Evolutionary conservation across 2,888 invertebrate species (phyloP), one percentile per base, ranked within the genome.

Genomic region (Catocala fraxini): DNA sequence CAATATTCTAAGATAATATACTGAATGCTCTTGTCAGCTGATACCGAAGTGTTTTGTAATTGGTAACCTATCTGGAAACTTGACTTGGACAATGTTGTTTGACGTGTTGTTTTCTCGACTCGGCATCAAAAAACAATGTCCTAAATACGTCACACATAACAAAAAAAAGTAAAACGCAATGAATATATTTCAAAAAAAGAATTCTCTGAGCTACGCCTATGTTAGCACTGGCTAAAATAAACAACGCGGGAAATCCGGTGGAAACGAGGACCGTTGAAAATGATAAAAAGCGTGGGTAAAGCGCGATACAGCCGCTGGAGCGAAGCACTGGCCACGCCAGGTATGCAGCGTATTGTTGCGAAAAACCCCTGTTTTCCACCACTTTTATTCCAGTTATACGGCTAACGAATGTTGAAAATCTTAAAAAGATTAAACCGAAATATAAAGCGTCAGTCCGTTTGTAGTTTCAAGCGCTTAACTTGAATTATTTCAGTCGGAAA

Each of bases 171-270:
- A 49, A 34, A n/a, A n/a, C 5, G 39, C 46, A 56, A 61, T 61
- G 46, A 60, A 61, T 66, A 62, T 43, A 55, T 57, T 56, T 54
- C 25, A 35, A 35, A 63, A 59, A 64, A 56, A 49, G 12, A 68
- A 57, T 39, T 45, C 6, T 51, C 25, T 59, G 56, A 68, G 35
- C 48, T 56, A 53, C 52, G 48, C 61, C 61, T 65, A 61, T 67
- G 75, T 67, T 73, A 48, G 65, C 74, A 70, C 76, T 76, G 77
- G 79, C 75, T 74, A 78, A 82, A 84, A 84, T 74, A 83, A 81
- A 84, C 79, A 73, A 71, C 64, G 63, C 71, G 67, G 79, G 72
- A 80, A 80, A 82, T 80, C 75, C 75, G 68, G 57, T 64, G 69
- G 70, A 77, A 82, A 80, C 80, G 58, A 78, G 71, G 68, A 65